These are phyloP conservation scores for Alloplasta piceator DNA, from an alignment of 2,888 invertebrate genomes.

Conservation along the genomic window DNA sequence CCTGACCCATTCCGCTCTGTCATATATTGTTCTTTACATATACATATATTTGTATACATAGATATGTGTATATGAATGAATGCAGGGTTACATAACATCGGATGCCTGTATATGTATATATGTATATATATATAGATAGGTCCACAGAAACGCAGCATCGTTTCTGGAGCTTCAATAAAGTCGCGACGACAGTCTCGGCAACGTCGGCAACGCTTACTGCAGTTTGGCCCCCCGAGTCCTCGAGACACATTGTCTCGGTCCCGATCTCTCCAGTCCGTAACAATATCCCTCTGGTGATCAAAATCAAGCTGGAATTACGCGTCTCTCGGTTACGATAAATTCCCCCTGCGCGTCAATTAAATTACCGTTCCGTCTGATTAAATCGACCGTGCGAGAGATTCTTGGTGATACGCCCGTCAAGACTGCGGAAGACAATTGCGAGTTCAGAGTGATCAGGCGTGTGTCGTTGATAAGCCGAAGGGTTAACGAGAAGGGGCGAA, in stretches of 20 bases:
- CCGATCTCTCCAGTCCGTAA: neutral
- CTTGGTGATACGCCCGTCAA: neutral
- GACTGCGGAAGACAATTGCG: neutral
- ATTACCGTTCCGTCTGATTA: conserved; percentile 29
- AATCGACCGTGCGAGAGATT: conserved; percentile 9
- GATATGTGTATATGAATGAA: conserved; percentile 13
- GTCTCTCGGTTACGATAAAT: conserved; percentile 23
- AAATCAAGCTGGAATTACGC: conserved; percentile 16
- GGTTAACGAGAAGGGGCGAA: conserved; percentile 1
- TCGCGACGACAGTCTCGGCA: conserved; percentile 59
- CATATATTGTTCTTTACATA: conserved; percentile 29
- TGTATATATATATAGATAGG: neutral
- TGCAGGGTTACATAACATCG: neutral
- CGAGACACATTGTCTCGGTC: conserved; percentile 50
- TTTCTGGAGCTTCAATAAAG: conserved; percentile 58
- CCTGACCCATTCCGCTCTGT: conserved; percentile 75
- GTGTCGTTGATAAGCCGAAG: neutral
- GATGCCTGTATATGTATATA: neutral
- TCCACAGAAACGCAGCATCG: conserved; percentile 50
- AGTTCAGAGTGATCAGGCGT: neutral
- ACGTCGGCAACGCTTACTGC: conserved; percentile 56
- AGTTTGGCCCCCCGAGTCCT: conserved; percentile 55
- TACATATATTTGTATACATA: conserved; percentile 24
- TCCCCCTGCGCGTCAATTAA: conserved; percentile 19
- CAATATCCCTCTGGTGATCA: neutral